A percentile compares a stretch with the other conserved stretches of the same genome.
phyloP scores from a whole-genome alignment of 2,797 vertebrate species.

The Bucorvus abyssinicus region DNA sequence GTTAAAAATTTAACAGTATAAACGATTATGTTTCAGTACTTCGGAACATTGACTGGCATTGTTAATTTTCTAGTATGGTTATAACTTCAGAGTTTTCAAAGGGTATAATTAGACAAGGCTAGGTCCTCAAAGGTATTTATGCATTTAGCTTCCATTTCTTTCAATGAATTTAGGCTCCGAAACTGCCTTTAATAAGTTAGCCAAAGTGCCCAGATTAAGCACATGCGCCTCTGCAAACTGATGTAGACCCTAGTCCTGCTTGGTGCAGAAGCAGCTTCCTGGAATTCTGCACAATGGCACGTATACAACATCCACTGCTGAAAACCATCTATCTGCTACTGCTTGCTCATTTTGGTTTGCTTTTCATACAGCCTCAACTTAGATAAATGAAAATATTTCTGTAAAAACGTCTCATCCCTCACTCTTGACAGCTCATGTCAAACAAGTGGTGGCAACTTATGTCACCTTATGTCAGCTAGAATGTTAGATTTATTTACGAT shows the following conservation, averaged over 20 bases:
- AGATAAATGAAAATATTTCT: neutral
- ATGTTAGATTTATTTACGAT: neutral
- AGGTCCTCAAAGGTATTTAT: neutral
- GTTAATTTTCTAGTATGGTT: neutral
- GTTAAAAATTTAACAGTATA: neutral
- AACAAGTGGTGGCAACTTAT: neutral
- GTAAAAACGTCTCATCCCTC: neutral
- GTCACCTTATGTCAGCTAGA: neutral
- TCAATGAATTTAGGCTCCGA: neutral
- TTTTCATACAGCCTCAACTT: neutral
- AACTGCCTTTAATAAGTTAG: neutral
- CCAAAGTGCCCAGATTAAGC: neutral
- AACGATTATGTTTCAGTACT: neutral
- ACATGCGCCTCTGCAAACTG: neutral
- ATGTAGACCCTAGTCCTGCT: neutral
- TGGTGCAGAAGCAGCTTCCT: neutral
- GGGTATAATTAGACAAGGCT: neutral
- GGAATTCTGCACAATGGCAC: neutral
- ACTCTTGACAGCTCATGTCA: neutral
- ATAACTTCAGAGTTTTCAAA: neutral
- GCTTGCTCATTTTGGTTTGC: neutral
- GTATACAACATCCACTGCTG: neutral
- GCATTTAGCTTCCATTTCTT: neutral
- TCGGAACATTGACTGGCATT: neutral
- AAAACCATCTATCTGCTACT: neutral